Evolutionary conservation across 2,888 invertebrate species (phyloP), one percentile per base, ranked within the genome.

Genomic region (Agrotis segetum): DNA sequence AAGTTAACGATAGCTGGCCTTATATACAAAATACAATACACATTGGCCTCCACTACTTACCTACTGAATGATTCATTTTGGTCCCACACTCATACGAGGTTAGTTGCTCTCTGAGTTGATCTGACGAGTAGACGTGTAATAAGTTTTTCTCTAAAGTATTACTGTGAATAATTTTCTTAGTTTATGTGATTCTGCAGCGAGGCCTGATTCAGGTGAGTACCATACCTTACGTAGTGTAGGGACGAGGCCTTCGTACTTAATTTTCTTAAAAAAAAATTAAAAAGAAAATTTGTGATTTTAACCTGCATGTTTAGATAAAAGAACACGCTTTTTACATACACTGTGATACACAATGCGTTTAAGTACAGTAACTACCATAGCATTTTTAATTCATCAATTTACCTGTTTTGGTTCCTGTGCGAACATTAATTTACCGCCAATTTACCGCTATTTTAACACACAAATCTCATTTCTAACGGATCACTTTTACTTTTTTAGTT

Each of bases 91-190:
- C 59, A n/a, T 52, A 71, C 72, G 79, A 82, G 76, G 79, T 79
- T 79, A 78, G 78, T 79, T 68, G 74, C 52, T 60, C 67, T 62
- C 70, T 76, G 76, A 82, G 62, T 70, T 76, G 71, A 61, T 74
- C 65, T 24, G 74, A 64, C 64, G 81, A 67, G 71, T 66, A 69
- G 87, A 80, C 86, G 84, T 84, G 84, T 80, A 19, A 61, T 55
- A 63, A 68, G 68, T 74, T 74, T 63, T 58, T 55, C 59, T 16
- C 56, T 56, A 7, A 34, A 0, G 34, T 69, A 50, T 17, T 52
- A n/a, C n/a, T 29, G 56, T 59, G 52, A n/a, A 58, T 55, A 44
- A n/a, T n/a, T n/a, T 46, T 34, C 13, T 16, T 24, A 47, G 52
- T 50, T 24, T 56, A n/a, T 2, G 14, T 46, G 21, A 52, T 24